Evolutionary conservation across 2,797 vertebrate genomes (phyloP), one percentile per base, ranked within the genome.

Genomic region (Sebastes steindachneri): DNA sequence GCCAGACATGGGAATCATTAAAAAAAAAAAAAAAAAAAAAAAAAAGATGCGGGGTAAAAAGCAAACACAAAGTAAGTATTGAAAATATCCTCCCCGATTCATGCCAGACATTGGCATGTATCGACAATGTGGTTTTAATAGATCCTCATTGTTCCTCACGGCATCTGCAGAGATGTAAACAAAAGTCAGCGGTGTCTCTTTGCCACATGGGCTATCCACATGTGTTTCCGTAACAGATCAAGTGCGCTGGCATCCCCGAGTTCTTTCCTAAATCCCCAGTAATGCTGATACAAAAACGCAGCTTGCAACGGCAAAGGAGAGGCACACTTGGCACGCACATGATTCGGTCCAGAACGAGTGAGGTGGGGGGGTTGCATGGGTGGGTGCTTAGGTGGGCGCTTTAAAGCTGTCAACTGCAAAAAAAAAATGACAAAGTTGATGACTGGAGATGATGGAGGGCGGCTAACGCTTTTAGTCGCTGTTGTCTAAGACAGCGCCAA

Each of bases 91-190:
- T 86, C 26, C 75, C 54, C 37, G 45, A 80, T 84, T 90, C 78
- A 77, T 86, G 78, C 80, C 85, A 89, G 90, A 89, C 90, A 83
- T 88, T 90, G 65, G 80, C 86, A 92, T 91, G 85, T 89, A 91
- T 91, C 28, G 86, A 91, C 85, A 91, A 91, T 93, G 88, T 92
- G 90, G 84, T 92, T 93, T 90, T 89, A 92, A 93, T 92, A 88
- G 74, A 80, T 79, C 66, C 73, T 80, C 82, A 65, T 82, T 88
- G 90, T 85, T 93, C 82, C 85, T 90, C 88, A 86, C 86, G 65
- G 86, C 90, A 89, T 88, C 84, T 84, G 86, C 75, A 26, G 80
- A 90, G 78, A 90, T 89, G 90, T 91, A 94, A 94, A 94, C 88
- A 88, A 91, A 89, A 92, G 77, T 86, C 84, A 84, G 84, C 67